Base-by-base conservation (phyloP, 2,888 invertebrate genomes). In the Dynastes hyllus region DNA sequence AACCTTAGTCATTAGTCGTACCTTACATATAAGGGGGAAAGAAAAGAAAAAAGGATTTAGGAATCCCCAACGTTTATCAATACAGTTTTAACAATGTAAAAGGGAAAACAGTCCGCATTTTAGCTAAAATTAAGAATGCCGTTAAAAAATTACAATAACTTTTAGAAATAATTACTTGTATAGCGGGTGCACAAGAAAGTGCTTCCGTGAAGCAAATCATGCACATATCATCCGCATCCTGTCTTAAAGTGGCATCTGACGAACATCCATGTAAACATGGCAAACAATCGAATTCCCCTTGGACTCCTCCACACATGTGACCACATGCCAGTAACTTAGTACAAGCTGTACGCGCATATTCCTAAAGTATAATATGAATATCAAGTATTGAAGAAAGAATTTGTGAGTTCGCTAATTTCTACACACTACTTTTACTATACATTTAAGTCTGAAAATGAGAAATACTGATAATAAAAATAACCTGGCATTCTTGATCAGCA, bases 121-220 rank as follows among this genome's bases (percentile, higher is more conserved):
- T 76, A 98, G 90, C 94, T 97, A 90, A 78, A 87, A 86, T 3
- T 6, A 69, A 53, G 1, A 2, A 69, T 13, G 27, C 13, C 0
- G 9, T 37, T 9, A 9, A 37, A 13, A 58, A 13, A 9, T 40
- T 37, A 76, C 53, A 45, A 32, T 45, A 53, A 45, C 0, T 45
- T 45, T 37, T 37, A 0, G 5, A 70, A 63, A 40, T 71, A 63
- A 61, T 51, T 87, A 95, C 94, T 91, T 96, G 96, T 86, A 98
- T 93, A 2, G 98, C 96, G 9, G 99, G 99, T 0, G 98, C 98
- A 82, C 96, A 97, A 45, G 97, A 96, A 61, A 99, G 90, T 0
- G 98, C 97, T 88, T 99, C 99, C 0, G 98, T 97, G 90, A 99
- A 99, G 89, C 99, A 99, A 84, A 99, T 97, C 97, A 99, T 98